Conservation (phyloP, 2,888 invertebrate genomes). For the Exephanes ischioxanthus region DNA sequence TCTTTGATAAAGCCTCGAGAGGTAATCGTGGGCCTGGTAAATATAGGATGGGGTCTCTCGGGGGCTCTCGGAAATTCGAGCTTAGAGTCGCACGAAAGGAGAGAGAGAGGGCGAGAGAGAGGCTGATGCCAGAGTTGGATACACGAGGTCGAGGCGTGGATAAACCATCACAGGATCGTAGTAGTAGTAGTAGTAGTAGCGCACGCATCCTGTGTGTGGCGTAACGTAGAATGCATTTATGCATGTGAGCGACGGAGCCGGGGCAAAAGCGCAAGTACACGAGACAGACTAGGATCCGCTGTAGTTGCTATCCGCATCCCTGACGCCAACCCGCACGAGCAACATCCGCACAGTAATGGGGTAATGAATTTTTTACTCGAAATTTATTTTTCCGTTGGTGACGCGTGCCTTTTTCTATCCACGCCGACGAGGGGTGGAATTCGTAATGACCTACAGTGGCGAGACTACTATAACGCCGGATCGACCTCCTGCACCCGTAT, state of each 20-base stretch:
- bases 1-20: slow-evolving; percentile 45
- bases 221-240: slow-evolving; percentile 11
- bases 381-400: slow-evolving; percentile 37
- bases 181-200: slow-evolving; percentile 1
- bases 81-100: slow-evolving; percentile 19
- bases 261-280: background rate
- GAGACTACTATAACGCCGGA: slow-evolving; percentile 37
- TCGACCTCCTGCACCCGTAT: background rate
- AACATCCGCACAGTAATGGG: slow-evolving; percentile 26
- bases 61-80: slow-evolving; percentile 37
- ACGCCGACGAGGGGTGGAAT: slow-evolving; percentile 52
- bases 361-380: slow-evolving; percentile 45
- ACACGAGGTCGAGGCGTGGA: background rate
- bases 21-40: slow-evolving; percentile 20
- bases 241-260: background rate
- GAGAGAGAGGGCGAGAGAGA: background rate
- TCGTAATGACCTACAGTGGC: slow-evolving; percentile 52
- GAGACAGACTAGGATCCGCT: slow-evolving; percentile 3
- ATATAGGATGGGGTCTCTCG: slow-evolving; percentile 10
- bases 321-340: background rate
- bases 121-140: no score
- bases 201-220: slow-evolving; percentile 10
- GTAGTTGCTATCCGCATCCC: background rate
- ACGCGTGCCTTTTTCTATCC: slow-evolving; percentile 39
- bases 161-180: background rate